These are phyloP conservation scores for Crypturellus tataupa DNA, from an alignment of 2,797 vertebrate genomes.

Conservation along the genomic window DNA sequence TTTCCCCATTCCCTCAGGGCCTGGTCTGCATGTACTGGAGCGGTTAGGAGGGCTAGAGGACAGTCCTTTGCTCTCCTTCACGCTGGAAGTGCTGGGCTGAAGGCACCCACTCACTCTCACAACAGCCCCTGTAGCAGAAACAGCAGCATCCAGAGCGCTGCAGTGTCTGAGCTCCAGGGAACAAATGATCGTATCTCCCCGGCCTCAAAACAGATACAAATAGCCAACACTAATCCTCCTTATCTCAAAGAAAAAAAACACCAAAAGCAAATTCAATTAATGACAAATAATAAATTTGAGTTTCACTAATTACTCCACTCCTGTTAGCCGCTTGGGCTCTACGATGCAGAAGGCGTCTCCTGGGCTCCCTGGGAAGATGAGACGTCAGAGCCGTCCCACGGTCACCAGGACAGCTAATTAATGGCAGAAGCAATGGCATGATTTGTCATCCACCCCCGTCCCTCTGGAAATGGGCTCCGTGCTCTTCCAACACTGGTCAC, in stretches of 20 bases:
- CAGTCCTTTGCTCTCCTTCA: not conserved
- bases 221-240: not conserved
- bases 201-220: not conserved
- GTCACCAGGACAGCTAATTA: not conserved
- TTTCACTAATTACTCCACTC: not conserved
- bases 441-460: accelerated
- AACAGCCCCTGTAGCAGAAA: accelerated
- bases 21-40: not conserved
- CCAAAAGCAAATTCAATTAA: not conserved
- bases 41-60: not conserved
- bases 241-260: not conserved
- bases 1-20: not conserved
- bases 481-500: not conserved
- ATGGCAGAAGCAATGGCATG: not conserved
- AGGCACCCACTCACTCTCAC: not conserved
- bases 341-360: not conserved
- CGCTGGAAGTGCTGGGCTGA: not conserved
- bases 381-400: accelerated
- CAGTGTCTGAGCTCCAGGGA: not conserved
- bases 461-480: not conserved
- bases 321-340: not conserved
- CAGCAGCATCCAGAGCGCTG: not conserved
- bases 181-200: not conserved
- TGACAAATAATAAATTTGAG: slow-evolving; percentile 16
- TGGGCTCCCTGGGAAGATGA: accelerated